phyloP scores from a whole-genome alignment of 53 echinoderm and acorn worm species.

The Antedon mediterranea region DNA sequence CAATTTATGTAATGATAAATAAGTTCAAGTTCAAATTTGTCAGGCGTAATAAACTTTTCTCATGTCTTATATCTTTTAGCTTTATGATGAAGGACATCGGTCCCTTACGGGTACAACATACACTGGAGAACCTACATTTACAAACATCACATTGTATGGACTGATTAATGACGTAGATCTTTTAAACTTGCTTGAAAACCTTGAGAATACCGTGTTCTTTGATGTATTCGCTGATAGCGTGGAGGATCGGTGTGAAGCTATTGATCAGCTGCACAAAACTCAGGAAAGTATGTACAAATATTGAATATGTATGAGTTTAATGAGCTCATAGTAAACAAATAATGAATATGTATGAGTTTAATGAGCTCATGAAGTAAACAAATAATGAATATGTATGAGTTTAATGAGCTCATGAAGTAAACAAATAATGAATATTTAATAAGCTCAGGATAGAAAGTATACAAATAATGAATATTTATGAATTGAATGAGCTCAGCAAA shows the following conservation, averaged over 20 bases:
- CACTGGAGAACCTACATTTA: conserved; percentile 11
- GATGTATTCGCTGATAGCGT: conserved; percentile 29
- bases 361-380: too few relatives aligned
- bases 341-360: background rate
- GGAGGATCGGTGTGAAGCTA: conserved; percentile 33
- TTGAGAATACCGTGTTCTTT: conserved; percentile 32
- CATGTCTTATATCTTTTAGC: conserved; percentile 24
- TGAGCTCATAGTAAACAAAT: too few relatives aligned
- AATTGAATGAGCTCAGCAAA: too few relatives aligned
- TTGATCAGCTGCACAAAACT: conserved; percentile 47
- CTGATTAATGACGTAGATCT: conserved; percentile 46
- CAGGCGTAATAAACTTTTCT: too few relatives aligned
- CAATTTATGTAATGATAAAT: too few relatives aligned
- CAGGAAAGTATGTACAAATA: conserved; percentile 47
- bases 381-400: background rate
- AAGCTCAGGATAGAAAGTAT: too few relatives aligned
- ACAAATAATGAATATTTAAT: too few relatives aligned
- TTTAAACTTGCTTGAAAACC: conserved; percentile 30
- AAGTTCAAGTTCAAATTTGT: too few relatives aligned
- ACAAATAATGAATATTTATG: too few relatives aligned
- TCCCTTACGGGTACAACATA: conserved; percentile 32
- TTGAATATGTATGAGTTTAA: background rate
- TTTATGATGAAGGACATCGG: conserved; percentile 37
- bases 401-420: background rate
- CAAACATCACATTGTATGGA: conserved; percentile 33